Evolutionary conservation across 2,888 invertebrate genomes (phyloP), one percentile per base, ranked within the genome.

Genomic region (Harpagoxenus sublaevis): DNA sequence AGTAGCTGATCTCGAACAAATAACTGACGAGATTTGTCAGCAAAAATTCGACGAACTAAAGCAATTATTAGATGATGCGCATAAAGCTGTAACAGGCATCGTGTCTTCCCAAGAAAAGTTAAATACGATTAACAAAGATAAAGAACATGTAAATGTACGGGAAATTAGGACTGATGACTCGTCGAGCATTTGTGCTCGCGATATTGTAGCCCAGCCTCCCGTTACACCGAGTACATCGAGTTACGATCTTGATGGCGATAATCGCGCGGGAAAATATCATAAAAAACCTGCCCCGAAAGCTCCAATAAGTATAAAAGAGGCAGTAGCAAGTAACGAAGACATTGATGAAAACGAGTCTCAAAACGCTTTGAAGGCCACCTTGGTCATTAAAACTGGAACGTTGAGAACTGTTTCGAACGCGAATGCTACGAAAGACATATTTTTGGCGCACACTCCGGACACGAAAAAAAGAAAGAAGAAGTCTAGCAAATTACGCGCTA

Each of bases 251-350:
- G 94, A 93, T 23, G 85, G 86, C 39, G 89, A 91, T 9, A 88
- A 83, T 68, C 94, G 96, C 55, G 95, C 95, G 0, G 96, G 96
- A 10, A 96, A 94, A 89, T 96, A 96, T 88, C 93, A 96, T 83
- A 96, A 96, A 92, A 95, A 94, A 87, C 94, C 94, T 35, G 96
- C 96, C 1, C 96, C 96, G 0, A 94, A 92, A 85, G 95, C 94
- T 12, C 96, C 96, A 0, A 65, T 87, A 28, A 35, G 4, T n/a
- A 62, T 23, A 23, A 23, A 42, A 18, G 60, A 73, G 10, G 0
- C 75, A n/a, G 83, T 87, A 18, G 83, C 65, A 9, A 89, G 84
- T 57, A 86, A 91, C n/a, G 92, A 91, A 8, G 84, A 87, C 45
- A 45, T 31, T n/a, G 85, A 87, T 53, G 89, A 89, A 8, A 66